These are phyloP conservation scores for Priocnemis perturbator DNA, from an alignment of 2,888 invertebrate species.

Conservation along the genomic window DNA sequence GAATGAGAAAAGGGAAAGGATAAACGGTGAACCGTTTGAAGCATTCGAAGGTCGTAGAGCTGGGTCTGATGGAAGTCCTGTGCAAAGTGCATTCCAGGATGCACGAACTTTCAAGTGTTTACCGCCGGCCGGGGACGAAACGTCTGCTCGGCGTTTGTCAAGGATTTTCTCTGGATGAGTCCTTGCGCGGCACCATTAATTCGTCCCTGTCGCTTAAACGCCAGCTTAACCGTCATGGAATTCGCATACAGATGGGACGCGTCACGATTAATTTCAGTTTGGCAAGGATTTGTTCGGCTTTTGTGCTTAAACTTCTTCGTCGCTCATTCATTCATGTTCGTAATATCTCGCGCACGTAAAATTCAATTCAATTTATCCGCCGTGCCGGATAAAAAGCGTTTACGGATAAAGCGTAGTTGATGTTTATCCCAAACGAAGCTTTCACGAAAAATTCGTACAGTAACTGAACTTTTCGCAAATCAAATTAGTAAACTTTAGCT, in stretches of 20 bases:
- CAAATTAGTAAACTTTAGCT: too few species aligned
- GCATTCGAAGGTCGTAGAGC: slow-evolving; percentile 19
- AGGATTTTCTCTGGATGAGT: slow-evolving; percentile 10
- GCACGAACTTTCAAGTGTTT: slow-evolving; percentile 24
- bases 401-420: too few species aligned
- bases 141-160: not conserved
- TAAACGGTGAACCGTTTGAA: slow-evolving; percentile 13
- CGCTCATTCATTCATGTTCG: not conserved
- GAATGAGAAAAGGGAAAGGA: not conserved
- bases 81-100: slow-evolving; percentile 27
- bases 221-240: too few species aligned
- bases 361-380: too few species aligned
- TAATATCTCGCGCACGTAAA: too few species aligned
- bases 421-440: too few species aligned
- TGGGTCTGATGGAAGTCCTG: slow-evolving; percentile 2
- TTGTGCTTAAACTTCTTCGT: not conserved
- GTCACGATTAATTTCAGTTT: not conserved
- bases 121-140: slow-evolving; percentile 4
- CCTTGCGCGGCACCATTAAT: too few species aligned
- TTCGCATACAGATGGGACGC: too few species aligned
- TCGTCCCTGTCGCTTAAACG: too few species aligned
- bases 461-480: too few species aligned
- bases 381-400: too few species aligned
- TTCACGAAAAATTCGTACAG: too few species aligned
- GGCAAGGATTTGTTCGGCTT: not conserved